Conservation (phyloP, 2,888 invertebrate genomes). For the Metopia argyrocephala region DNA sequence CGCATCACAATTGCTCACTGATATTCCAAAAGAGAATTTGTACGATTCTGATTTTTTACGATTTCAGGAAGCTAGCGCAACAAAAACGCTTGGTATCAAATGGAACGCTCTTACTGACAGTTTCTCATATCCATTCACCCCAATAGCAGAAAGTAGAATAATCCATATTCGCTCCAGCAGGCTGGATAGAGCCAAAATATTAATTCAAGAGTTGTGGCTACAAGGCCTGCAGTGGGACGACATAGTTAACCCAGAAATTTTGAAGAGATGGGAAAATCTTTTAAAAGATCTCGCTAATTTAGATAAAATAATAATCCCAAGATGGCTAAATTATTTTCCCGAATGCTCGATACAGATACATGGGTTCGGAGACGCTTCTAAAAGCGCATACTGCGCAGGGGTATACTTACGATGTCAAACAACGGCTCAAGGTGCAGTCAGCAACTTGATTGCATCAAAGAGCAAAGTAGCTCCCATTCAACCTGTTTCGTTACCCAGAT, state of each 20-base stretch:
- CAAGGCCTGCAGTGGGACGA: too few relatives aligned
- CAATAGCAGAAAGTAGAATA: slow-evolving; percentile 13
- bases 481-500: background rate
- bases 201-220: background rate
- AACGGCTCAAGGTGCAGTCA: background rate
- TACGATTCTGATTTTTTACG: too few relatives aligned
- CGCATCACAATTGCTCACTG: background rate
- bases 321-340: background rate
- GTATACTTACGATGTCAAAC: background rate
- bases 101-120: background rate
- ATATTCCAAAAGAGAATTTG: background rate
- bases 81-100: background rate
- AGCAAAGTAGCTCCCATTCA: too few relatives aligned
- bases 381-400: background rate
- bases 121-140: background rate
- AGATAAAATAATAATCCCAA: too few relatives aligned
- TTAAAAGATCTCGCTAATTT: background rate
- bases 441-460: slow-evolving; percentile 34
- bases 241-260: background rate
- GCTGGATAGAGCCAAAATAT: background rate
- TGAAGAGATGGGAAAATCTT: background rate
- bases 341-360: background rate
- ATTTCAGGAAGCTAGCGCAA: background rate
- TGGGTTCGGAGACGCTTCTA: background rate
- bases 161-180: slow-evolving; percentile 3